These are phyloP conservation scores for Cyclophora albipunctata DNA, from an alignment of 2,888 invertebrate species.

Conservation along the genomic window DNA sequence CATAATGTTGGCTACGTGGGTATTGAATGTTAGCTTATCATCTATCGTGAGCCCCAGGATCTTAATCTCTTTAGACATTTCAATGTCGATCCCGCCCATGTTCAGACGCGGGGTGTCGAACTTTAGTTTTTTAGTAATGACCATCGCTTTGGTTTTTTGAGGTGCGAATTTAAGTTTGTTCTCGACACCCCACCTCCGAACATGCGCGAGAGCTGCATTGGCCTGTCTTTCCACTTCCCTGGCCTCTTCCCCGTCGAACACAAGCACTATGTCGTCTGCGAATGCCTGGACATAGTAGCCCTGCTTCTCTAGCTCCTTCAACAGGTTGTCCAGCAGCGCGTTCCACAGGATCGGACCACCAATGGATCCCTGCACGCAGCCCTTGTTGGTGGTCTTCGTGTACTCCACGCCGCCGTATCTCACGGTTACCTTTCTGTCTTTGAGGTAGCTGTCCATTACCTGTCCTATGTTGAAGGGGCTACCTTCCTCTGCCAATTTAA, in stretches of 20 bases:
- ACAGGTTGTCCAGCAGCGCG: conserved; percentile 4
- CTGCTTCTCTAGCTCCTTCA: not conserved
- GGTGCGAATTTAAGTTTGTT: conserved; percentile 2
- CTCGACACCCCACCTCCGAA: not conserved
- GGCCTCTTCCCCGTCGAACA: not conserved
- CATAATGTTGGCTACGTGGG: not conserved
- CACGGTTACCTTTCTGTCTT: not conserved
- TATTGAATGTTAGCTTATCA: conserved; percentile 1
- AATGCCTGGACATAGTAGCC: conserved; percentile 2
- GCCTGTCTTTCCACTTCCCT: not conserved
- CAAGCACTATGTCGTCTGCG: conserved; percentile 3
- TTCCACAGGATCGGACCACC: conserved; percentile 8
- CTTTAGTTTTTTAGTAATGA: conserved; percentile 1
- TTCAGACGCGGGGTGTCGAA: not conserved
- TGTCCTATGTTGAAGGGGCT: not conserved
- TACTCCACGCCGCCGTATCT: not conserved
- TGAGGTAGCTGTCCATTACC: not conserved
- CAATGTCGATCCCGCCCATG: not conserved
- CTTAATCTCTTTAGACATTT: not conserved
- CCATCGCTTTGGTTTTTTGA: conserved; percentile 4
- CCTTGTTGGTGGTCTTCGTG: not conserved
- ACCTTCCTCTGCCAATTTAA: not conserved
- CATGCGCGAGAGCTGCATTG: not conserved
- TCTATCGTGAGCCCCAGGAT: not conserved
- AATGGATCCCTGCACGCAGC: conserved; percentile 6